Percentiles rank a stretch among this genome's conserved stretches.
phyloP scores from a whole-genome alignment of 2,797 vertebrate genomes.

The Echeneis naucrates region DNA sequence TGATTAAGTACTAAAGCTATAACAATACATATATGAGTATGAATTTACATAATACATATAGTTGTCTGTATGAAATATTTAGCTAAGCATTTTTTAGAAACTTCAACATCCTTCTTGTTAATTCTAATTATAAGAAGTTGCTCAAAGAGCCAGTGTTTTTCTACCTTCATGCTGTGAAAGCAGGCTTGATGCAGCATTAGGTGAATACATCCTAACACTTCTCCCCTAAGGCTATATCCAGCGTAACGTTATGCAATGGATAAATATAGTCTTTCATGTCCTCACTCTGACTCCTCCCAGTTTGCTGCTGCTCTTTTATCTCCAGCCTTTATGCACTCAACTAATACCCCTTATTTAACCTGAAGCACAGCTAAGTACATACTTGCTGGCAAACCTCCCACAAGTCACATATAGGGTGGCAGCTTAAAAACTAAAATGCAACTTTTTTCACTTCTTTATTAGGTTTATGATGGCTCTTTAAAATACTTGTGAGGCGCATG shows the following conservation, averaged over 20 bases:
- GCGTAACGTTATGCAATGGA: conserved; percentile 71
- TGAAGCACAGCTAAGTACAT: conserved; percentile 58
- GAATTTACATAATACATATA: conserved; percentile 16
- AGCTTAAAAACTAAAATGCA: conserved; percentile 37
- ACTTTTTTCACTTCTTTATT: conserved; percentile 14
- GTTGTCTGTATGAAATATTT: background rate
- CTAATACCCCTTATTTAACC: conserved; percentile 67
- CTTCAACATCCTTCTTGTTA: conserved; percentile 16
- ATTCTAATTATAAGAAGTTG: conserved; percentile 35
- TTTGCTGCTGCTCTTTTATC: conserved; percentile 66
- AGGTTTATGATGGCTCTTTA: conserved; percentile 25
- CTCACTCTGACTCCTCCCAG: conserved; percentile 65
- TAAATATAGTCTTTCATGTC: conserved; percentile 78
- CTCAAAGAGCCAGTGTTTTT: conserved; percentile 27
- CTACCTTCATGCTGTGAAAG: conserved; percentile 19
- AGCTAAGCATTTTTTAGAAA: conserved; percentile 21
- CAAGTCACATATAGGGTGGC: conserved; percentile 32
- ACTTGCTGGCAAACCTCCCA: conserved; percentile 53
- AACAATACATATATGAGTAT: conserved; percentile 9
- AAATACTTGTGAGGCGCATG: background rate
- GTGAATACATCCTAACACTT: conserved; percentile 63
- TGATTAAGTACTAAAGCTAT: conserved; percentile 11
- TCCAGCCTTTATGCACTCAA: conserved; percentile 49
- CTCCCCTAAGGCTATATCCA: conserved; percentile 66
- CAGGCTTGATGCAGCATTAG: conserved; percentile 58